Base-by-base conservation (phyloP, 2,113 vertebrate species). In the Corythaixoides concolor region DNA sequence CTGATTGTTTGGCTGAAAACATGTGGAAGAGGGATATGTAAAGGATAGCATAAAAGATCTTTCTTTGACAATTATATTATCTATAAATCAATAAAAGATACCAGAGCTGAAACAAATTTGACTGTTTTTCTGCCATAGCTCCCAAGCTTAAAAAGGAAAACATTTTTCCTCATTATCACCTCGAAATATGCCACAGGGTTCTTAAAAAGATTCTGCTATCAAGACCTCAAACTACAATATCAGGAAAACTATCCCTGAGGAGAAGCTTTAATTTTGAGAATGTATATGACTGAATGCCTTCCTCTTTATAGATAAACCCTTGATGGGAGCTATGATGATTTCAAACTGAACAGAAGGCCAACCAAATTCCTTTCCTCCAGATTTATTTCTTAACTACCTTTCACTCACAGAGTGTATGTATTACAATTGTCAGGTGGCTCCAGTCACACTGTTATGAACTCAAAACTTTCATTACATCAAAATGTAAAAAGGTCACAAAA, bases 311-410 rank as follows among this genome's bases (percentile, higher is more conserved):
- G 87, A 93, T 77, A 95, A 97, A 93, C 49, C 19, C 50, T 81
- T 68, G 66, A 83, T 6, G 70, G 49, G 28, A 95, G 18, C 63
- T 79, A 78, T 70, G 68, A 45, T 95, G 79, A 94, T 96, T 97
- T 93, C 75, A 97, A 95, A 77, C 41, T 72, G 49, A 91, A 96
- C 76, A 92, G 78, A 97, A 92, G 70, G 76, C 73, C 72, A 94
- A 41, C 14, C 62, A 94, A 90, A 94, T 94, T 84, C 21, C 62
- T 96, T 83, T 93, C 67, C 74, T 96, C 69, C 19, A 69, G 53
- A 89, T 78, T 74, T 77, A 93, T 96, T 95, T 92, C 93, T 97
- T 97, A 93, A 96, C 76, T 94, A 83, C 52, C 52, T 93, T 93
- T 96, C 82, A 92, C 45, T 95, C 88, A 76, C 19, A 81, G 49